Percentiles rank a stretch among this genome's conserved stretches.
phyloP scores from a whole-genome alignment of 2,113 vertebrate species.

The Furnarius figulus region DNA sequence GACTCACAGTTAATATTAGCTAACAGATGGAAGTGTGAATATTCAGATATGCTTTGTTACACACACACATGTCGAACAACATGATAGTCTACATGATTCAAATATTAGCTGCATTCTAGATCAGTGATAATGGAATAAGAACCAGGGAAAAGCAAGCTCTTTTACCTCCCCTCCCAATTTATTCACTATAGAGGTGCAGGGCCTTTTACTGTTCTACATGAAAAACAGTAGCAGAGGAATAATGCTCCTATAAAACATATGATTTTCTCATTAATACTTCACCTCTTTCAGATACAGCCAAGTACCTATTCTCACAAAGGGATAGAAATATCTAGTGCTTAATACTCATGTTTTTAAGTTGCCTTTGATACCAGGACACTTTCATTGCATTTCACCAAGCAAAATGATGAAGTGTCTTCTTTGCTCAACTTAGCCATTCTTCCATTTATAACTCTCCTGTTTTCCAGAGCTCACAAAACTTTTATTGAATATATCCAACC shows the following conservation, averaged over 20 bases:
- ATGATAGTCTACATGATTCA: neutral
- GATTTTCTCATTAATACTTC: constrained; percentile 28
- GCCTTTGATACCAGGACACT: neutral
- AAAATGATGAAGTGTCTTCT: neutral
- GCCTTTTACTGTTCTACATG: constrained; percentile 18
- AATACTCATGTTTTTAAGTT: neutral
- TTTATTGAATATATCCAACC: neutral
- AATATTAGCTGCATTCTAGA: neutral
- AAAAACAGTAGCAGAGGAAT: constrained; percentile 4
- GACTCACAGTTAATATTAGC: neutral
- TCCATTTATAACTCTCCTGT: neutral
- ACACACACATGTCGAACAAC: neutral
- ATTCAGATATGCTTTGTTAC: constrained; percentile 33
- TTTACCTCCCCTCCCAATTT: neutral
- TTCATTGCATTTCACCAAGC: neutral
- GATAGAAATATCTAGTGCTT: neutral
- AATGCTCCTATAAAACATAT: neutral
- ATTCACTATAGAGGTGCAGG: neutral
- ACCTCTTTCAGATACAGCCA: neutral
- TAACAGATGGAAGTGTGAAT: neutral
- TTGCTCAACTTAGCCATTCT: neutral
- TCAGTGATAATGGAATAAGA: neutral
- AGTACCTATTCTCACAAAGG: neutral
- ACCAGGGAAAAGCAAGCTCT: neutral
- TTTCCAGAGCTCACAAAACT: neutral